Base-by-base conservation (phyloP, 2,888 invertebrate genomes). In the Endomychus coccineus region DNA sequence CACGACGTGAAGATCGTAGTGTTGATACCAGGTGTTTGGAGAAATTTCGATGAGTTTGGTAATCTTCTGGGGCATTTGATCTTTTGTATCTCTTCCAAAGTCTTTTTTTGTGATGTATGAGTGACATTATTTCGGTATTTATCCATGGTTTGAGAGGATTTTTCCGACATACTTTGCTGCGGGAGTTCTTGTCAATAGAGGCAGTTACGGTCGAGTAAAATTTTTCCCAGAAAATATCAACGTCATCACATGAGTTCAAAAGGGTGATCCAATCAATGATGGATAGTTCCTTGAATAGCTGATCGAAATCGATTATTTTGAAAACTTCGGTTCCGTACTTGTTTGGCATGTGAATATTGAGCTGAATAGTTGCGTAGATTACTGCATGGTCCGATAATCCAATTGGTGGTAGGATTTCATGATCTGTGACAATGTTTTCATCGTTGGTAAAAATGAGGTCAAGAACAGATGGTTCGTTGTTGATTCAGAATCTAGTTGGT, bases 391-490 rank as follows among this genome's bases (percentile, higher is more conserved):
- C 33, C 10, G 33, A 33, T 24, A 33, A 22, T 13, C 32, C 23
- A 13, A 32, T 3, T 9, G 23, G 23, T 1, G 32, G 15, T 13
- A 22, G 12, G 1, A 15, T 16, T 15, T 33, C 24, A 16, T 11
- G 23, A 17, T 24, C 24, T 11, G 24, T 24, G 16, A 33, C 9
- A 24, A 33, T 10, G 23, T 24, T 14, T 11, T 23, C 23, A 24
- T 33, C 33, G 17, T 33, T 33, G 25, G 24, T 33, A 24, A 33
- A 16, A 16, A 33, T 16, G 16, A 33, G 24, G 24, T 33, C 33
- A 10, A 33, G 17, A 24, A 25, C 5, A 16, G 33, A 33, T 23
- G 33, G 24, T 21, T 19, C 21, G 9, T 21, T 31, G 13, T 31
- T 19, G 21, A 2, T 12, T 21, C 30, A 15, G 19, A 24, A 25